Percentiles rank a stretch among this genome's conserved stretches.
phyloP scores from a whole-genome alignment of 2,113 vertebrate species.

The Chroicocephalus ridibundus region DNA sequence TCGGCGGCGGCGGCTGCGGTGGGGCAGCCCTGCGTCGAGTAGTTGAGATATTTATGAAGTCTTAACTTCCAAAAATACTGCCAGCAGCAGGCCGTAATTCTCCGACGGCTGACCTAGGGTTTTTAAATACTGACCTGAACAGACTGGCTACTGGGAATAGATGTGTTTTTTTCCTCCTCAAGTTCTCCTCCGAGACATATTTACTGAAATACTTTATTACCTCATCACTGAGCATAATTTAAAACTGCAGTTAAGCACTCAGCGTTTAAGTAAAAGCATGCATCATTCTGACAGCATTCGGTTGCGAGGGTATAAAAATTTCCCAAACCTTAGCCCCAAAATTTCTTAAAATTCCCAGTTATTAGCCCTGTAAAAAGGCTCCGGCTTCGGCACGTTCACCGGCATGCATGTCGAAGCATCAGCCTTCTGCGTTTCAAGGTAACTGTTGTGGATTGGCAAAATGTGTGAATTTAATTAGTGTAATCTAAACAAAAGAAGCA shows the following conservation, averaged over 20 bases:
- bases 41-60: slow-evolving; percentile 66
- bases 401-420: slow-evolving; percentile 7
- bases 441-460: slow-evolving; percentile 60
- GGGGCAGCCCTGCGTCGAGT: not conserved
- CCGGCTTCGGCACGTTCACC: not conserved
- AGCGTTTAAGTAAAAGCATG: slow-evolving; percentile 68
- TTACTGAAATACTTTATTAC: slow-evolving; percentile 78
- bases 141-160: slow-evolving; percentile 55
- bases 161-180: slow-evolving; percentile 38
- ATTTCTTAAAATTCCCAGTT: slow-evolving; percentile 36
- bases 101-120: slow-evolving; percentile 30
- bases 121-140: slow-evolving; percentile 68
- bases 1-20: not conserved
- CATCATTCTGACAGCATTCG: slow-evolving; percentile 60
- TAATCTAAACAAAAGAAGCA: slow-evolving; percentile 68
- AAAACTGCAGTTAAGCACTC: slow-evolving; percentile 70
- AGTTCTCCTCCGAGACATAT: slow-evolving; percentile 70
- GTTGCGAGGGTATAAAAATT: slow-evolving; percentile 41
- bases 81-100: slow-evolving; percentile 60
- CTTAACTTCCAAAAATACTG: slow-evolving; percentile 60
- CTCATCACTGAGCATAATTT: slow-evolving; percentile 67
- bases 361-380: slow-evolving; percentile 28
- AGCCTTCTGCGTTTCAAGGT: slow-evolving; percentile 51
- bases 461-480: slow-evolving; percentile 72
- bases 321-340: not conserved